phyloP scores from a whole-genome alignment of 2,888 invertebrate genomes.

The Rambutsinella grinnellia region DNA sequence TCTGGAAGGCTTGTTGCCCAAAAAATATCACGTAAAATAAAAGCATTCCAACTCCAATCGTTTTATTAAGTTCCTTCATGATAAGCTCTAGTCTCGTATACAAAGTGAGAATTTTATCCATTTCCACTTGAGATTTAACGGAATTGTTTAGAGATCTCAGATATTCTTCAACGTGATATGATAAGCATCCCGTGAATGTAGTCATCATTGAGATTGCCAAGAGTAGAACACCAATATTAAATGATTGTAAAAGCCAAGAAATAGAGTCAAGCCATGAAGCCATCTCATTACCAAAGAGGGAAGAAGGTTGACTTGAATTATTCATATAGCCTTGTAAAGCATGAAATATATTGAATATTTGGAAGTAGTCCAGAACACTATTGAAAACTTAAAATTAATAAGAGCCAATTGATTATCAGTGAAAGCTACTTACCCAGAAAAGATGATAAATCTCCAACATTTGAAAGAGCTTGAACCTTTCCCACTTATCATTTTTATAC shows the following conservation, averaged over 20 bases:
- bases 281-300: not conserved
- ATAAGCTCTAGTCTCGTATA: not conserved
- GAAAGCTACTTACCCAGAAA: not conserved
- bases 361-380: not conserved
- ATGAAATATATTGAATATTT: not conserved
- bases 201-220: constrained; percentile 2
- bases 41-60: not conserved
- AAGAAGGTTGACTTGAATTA: not conserved
- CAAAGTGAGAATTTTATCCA: not conserved
- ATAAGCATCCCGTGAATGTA: not conserved
- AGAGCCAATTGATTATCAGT: not conserved
- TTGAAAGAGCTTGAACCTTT: too few species aligned
- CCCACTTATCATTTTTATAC: not conserved
- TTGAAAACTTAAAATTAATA: not conserved
- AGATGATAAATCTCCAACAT: constrained; percentile 7
- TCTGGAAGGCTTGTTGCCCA: constrained; percentile 7
- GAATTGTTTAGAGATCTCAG: not conserved
- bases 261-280: not conserved
- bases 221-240: not conserved
- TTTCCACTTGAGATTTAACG: too few species aligned
- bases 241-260: not conserved
- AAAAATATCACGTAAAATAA: not conserved
- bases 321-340: not conserved
- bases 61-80: not conserved
- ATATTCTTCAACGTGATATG: not conserved